These are phyloP conservation scores for Apis laboriosa DNA, from an alignment of 1,140 invertebrate genomes.

Conservation along the genomic window DNA sequence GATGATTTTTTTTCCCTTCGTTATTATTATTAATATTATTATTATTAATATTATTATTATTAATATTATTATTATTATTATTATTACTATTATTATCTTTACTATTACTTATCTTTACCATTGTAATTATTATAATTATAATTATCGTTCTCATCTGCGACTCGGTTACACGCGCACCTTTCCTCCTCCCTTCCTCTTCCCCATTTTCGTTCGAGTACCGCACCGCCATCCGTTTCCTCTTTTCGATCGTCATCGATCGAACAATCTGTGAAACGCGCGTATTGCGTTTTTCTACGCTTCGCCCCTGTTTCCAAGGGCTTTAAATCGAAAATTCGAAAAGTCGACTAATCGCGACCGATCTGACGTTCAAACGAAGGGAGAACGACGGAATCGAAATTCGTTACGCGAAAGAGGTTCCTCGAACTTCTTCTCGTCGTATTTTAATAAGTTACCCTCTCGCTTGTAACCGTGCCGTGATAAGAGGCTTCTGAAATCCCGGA, in stretches of 20 bases:
- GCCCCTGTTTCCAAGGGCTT: fast-evolving
- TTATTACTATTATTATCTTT: not conserved
- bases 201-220: not conserved
- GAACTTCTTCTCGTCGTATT: too few species aligned
- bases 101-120: not conserved
- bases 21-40: not conserved
- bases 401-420: too few species aligned
- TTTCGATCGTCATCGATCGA: not conserved
- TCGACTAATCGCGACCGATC: slow-evolving; percentile 46
- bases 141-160: slow-evolving; percentile 45
- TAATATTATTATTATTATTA: not conserved
- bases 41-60: slow-evolving; percentile 7
- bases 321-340: not conserved
- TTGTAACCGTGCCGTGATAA: slow-evolving; percentile 13
- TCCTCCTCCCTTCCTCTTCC: not conserved
- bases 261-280: not conserved
- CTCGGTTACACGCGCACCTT: slow-evolving; percentile 30
- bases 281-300: not conserved
- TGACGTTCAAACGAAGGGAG: slow-evolving; percentile 40
- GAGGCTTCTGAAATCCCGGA: not conserved
- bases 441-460: slow-evolving; percentile 18
- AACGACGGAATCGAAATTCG: slow-evolving; percentile 5
- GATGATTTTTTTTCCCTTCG: too few species aligned
- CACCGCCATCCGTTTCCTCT: not conserved
- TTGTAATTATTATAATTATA: slow-evolving; percentile 24